Percentiles rank a stretch among this genome's conserved stretches.
These are phyloP conservation scores for Turdus rufiventris DNA, from an alignment of 2,113 vertebrate genomes.

Conservation along the genomic window DNA sequence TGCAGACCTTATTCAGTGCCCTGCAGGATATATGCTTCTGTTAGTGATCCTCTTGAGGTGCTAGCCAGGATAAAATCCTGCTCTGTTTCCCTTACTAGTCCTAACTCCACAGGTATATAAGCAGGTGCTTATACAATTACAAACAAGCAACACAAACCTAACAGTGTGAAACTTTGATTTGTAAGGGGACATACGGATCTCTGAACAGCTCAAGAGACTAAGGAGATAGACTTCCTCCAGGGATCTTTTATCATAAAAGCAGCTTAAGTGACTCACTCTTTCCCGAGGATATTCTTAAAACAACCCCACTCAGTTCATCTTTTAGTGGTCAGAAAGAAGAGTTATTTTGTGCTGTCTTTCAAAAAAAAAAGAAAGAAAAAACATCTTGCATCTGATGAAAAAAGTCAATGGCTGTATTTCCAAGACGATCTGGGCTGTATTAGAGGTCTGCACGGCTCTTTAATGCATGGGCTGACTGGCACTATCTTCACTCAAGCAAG, in stretches of 20 bases:
- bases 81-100: background rate
- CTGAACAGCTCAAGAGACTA: background rate
- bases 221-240: background rate
- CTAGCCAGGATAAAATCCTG: background rate
- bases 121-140: background rate
- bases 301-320: background rate
- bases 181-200: background rate
- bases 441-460: background rate
- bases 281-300: constrained; percentile 19
- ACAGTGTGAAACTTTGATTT: background rate
- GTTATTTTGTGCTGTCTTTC: background rate
- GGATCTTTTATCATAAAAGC: constrained; percentile 42
- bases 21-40: background rate
- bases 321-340: background rate
- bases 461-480: constrained; percentile 3
- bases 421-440: background rate
- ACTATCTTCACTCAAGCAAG: constrained; percentile 38
- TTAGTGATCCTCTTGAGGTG: background rate
- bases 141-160: background rate
- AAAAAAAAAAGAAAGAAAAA: background rate
- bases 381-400: background rate
- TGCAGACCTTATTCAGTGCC: background rate
- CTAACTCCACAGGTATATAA: background rate
- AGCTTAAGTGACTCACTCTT: constrained; percentile 39
- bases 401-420: background rate